Percentiles rank a stretch among this genome's conserved stretches.
These are phyloP conservation scores for Pavo muticus DNA, from an alignment of 2,113 vertebrate genomes.

Conservation along the genomic window DNA sequence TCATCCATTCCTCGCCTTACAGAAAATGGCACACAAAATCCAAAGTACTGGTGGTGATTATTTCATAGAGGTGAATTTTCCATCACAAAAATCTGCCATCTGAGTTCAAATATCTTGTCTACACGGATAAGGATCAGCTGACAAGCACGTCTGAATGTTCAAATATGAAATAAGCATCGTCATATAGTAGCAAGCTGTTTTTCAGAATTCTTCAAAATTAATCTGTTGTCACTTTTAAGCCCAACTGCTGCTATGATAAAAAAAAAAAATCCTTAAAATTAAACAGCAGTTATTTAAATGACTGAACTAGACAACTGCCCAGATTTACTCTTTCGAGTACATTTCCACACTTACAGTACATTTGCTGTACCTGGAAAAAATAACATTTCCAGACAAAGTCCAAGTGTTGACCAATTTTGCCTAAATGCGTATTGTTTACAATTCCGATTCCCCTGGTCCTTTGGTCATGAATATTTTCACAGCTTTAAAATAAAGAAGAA, in stretches of 20 bases:
- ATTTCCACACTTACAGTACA: neutral
- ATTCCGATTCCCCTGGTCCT: neutral
- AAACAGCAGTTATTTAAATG: constrained; percentile 1
- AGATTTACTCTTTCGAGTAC: neutral
- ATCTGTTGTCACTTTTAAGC: constrained; percentile 43
- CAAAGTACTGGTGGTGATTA: neutral
- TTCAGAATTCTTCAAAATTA: constrained; percentile 42
- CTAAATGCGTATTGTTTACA: neutral
- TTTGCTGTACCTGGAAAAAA: neutral
- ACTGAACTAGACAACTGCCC: neutral
- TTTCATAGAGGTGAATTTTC: neutral
- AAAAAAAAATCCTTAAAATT: constrained; percentile 15
- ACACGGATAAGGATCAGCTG: constrained; percentile 17
- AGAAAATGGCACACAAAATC: constrained; percentile 38
- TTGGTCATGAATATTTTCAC: neutral
- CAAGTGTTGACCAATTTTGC: neutral
- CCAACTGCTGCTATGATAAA: neutral
- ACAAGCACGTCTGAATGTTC: constrained; percentile 17
- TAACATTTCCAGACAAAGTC: neutral
- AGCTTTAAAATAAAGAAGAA: constrained; percentile 6
- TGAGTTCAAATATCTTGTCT: neutral
- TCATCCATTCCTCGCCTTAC: neutral
- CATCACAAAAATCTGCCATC: constrained; percentile 29
- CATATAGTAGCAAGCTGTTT: constrained; percentile 53
- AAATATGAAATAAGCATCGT: constrained; percentile 2